Evolutionary conservation across 2,113 vertebrate genomes (phyloP).

Genomic region (Ageneiosus marmoratus): DNA sequence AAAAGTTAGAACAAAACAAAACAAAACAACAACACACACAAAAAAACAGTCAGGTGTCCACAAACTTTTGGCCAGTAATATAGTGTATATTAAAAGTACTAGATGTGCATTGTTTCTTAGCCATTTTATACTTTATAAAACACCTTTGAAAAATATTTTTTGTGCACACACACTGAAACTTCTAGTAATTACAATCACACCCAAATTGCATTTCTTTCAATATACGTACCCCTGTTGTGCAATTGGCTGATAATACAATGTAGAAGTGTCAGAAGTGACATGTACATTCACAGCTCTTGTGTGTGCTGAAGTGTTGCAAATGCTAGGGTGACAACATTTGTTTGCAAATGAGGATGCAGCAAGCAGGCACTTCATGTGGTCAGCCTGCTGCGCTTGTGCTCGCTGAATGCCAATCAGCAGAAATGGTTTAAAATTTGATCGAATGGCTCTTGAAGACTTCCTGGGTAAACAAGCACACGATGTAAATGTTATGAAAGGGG

Average conservation of each 20-base stretch:
- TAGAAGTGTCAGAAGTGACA: constrained; percentile 4
- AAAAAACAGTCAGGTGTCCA: background rate
- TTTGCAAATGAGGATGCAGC: constrained; percentile 13
- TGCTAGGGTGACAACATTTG: constrained; percentile 3
- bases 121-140: background rate
- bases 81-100: background rate
- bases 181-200: background rate
- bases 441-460: constrained; percentile 19
- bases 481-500: background rate
- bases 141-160: background rate
- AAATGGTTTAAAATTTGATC: constrained; percentile 5
- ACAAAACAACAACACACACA: no score
- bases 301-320: constrained; percentile 21
- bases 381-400: background rate
- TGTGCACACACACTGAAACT: background rate
- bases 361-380: background rate
- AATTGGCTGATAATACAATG: background rate
- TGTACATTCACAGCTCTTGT: background rate
- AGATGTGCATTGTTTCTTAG: background rate
- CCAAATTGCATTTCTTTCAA: background rate
- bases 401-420: constrained; percentile 12
- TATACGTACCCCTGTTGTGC: background rate
- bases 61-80: background rate
- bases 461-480: constrained; percentile 11
- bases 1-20: background rate